Conservation (phyloP, 2,797 vertebrate genomes). For the Tragelaphus eurycerus region DNA sequence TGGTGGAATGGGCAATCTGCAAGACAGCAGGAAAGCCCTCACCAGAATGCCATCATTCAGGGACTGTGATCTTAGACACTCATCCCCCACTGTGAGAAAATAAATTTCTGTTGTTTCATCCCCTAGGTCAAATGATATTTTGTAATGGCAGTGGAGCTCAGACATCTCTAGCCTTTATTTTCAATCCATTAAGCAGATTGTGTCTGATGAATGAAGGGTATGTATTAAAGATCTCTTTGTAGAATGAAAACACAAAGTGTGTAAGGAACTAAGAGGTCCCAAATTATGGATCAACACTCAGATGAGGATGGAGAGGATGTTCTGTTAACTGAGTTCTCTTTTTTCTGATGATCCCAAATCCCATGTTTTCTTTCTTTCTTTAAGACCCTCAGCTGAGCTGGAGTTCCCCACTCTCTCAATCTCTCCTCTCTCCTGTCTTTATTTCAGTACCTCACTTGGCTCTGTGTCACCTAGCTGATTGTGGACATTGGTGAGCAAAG, state of each 20-base stretch:
- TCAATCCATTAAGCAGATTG: neutral
- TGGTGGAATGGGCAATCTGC: neutral
- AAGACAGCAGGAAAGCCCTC: neutral
- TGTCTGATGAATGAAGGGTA: neutral
- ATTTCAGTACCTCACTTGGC: neutral
- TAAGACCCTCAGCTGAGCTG: neutral
- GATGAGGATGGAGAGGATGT: rapidly evolving
- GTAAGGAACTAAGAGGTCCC: neutral
- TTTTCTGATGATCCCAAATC: neutral
- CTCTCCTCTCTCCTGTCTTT: neutral
- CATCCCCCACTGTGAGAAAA: neutral
- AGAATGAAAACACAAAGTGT: neutral
- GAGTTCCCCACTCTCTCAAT: neutral
- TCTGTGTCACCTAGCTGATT: neutral
- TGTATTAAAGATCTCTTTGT: neutral
- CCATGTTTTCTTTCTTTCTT: neutral
- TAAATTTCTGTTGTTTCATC: neutral
- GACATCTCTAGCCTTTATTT: neutral
- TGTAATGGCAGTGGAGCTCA: neutral
- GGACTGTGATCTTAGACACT: neutral
- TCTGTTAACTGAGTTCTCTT: neutral
- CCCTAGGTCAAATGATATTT: neutral
- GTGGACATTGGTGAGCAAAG: neutral
- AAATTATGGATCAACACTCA: neutral
- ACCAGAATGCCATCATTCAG: neutral